These are phyloP conservation scores for Phocides pigmalion DNA, from an alignment of 1,140 invertebrate species.

Conservation along the genomic window DNA sequence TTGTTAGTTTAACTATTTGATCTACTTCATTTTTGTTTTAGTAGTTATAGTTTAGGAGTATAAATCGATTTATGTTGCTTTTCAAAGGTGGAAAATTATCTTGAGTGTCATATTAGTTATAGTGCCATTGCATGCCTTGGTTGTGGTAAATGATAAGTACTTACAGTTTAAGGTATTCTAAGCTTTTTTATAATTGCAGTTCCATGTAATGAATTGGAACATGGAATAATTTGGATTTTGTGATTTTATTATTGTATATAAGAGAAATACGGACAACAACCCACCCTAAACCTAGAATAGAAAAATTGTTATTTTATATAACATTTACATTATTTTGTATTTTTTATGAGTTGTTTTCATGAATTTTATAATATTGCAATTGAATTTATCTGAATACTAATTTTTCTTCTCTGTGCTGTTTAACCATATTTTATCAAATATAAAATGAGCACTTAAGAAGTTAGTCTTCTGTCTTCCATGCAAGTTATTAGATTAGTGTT, in stretches of 20 bases:
- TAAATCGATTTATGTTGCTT: background rate
- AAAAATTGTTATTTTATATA: slow-evolving; percentile 49
- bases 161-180: slow-evolving; percentile 19
- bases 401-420: too few relatives aligned
- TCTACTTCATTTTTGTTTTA: slow-evolving; percentile 34
- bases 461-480: too few relatives aligned
- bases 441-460: too few relatives aligned
- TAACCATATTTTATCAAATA: too few relatives aligned
- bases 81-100: slow-evolving; percentile 19
- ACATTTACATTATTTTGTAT: slow-evolving; percentile 32
- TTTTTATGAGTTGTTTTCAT: slow-evolving; percentile 15
- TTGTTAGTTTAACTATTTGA: slow-evolving; percentile 8
- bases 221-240: slow-evolving; percentile 43
- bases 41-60: background rate
- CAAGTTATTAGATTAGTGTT: too few relatives aligned
- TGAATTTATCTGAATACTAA: too few relatives aligned
- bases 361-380: slow-evolving; percentile 25
- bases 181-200: slow-evolving; percentile 32
- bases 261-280: slow-evolving; percentile 76
- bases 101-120: slow-evolving; percentile 32
- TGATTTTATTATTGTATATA: slow-evolving; percentile 57
- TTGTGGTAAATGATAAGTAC: slow-evolving; percentile 25
- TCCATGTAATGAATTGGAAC: slow-evolving; percentile 37
- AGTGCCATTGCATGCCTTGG: slow-evolving; percentile 33
- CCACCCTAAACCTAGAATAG: slow-evolving; percentile 74